phyloP scores from a whole-genome alignment of 2,888 invertebrate genomes.

The Synergus japonicus region DNA sequence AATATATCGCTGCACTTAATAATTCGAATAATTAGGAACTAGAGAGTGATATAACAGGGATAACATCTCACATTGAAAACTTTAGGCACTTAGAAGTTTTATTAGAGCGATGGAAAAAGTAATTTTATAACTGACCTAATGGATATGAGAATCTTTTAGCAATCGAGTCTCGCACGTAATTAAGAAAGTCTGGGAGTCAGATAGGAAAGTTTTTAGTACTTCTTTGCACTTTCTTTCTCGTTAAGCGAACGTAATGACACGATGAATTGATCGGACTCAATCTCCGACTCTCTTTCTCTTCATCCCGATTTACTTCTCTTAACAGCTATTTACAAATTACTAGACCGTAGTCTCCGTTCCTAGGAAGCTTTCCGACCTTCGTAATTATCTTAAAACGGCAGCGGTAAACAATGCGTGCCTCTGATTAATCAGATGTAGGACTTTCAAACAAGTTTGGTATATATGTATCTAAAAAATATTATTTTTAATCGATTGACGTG shows the following conservation, averaged over 20 bases:
- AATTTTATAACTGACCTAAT: conserved; percentile 38
- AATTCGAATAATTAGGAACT: neutral
- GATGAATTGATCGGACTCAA: conserved; percentile 29
- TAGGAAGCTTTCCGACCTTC: conserved; percentile 21
- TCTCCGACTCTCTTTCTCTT: conserved; percentile 31
- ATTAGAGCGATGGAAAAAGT: conserved; percentile 26
- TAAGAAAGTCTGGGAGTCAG: conserved; percentile 56
- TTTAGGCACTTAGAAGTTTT: conserved; percentile 15
- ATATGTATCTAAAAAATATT: too few species aligned
- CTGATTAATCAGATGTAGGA: conserved; percentile 39
- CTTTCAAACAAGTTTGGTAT: conserved; percentile 20
- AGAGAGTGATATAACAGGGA: neutral
- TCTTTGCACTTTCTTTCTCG: conserved; percentile 34
- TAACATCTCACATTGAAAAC: conserved; percentile 1
- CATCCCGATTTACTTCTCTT: conserved; percentile 29
- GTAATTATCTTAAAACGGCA: conserved; percentile 43
- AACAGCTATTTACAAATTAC: conserved; percentile 25
- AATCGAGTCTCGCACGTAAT: conserved; percentile 58
- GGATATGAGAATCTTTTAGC: conserved; percentile 40
- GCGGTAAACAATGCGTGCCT: conserved; percentile 32
- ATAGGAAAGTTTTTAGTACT: conserved; percentile 36
- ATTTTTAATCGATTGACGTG: too few species aligned
- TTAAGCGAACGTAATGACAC: conserved; percentile 38
- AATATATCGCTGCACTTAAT: neutral
- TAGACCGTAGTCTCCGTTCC: neutral